A percentile compares a stretch with the other conserved stretches of the same genome.
Conservation (phyloP, 2,113 vertebrate species). For the Anthoscopus minutus region DNA sequence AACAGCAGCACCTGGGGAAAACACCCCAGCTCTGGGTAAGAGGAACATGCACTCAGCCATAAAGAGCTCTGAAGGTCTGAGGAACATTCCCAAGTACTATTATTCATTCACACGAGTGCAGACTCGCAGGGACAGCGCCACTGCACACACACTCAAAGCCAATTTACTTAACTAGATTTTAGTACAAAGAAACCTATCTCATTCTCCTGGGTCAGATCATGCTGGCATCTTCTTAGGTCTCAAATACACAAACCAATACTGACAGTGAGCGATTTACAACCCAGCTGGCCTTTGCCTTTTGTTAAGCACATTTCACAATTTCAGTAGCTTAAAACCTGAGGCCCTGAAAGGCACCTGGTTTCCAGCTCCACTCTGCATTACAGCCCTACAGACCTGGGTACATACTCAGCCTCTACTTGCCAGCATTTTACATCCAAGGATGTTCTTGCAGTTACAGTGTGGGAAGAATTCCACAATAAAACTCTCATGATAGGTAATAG, state of each 20-base stretch:
- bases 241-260: background rate
- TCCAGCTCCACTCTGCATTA: background rate
- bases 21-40: background rate
- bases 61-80: background rate
- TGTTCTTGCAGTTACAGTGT: background rate
- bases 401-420: background rate
- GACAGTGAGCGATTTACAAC: background rate
- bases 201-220: background rate
- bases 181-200: background rate
- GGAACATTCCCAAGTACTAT: background rate
- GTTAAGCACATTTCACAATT: background rate
- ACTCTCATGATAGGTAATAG: background rate
- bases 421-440: background rate
- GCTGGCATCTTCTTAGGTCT: background rate
- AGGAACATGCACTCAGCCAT: background rate
- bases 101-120: background rate
- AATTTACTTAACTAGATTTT: background rate
- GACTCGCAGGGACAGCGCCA: background rate
- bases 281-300: background rate
- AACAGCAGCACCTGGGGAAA: background rate
- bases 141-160: background rate
- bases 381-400: background rate
- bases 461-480: background rate
- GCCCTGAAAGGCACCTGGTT: background rate
- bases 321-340: background rate